Percentiles rank a stretch among this genome's conserved stretches.
These are phyloP conservation scores for Odontamblyopus rebecca DNA, from an alignment of 2,797 vertebrate genomes.

Conservation along the genomic window DNA sequence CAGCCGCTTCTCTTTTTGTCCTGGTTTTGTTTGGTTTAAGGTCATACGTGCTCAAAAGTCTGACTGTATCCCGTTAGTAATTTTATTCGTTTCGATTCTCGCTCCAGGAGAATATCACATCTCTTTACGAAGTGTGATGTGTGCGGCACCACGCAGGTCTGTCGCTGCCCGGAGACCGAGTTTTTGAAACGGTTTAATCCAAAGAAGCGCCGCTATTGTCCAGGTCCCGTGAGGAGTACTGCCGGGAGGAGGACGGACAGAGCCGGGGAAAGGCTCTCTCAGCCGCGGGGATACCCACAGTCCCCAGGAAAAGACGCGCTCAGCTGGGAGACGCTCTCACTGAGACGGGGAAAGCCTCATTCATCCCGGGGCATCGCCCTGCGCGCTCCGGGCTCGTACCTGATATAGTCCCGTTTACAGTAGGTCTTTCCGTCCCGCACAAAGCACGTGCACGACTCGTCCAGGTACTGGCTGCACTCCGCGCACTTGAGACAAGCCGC, in stretches of 20 bases:
- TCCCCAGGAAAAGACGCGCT: neutral
- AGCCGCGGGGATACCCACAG: neutral
- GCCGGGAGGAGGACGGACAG: neutral
- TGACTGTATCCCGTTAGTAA: neutral
- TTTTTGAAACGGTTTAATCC: neutral
- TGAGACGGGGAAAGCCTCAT: neutral
- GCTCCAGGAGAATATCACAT: neutral
- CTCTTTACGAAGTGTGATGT: neutral
- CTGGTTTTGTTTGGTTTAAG: neutral
- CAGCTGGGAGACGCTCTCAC: neutral
- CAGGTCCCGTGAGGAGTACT: neutral
- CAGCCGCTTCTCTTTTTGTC: neutral
- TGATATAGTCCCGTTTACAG: slow-evolving; percentile 96
- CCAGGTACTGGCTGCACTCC: slow-evolving; percentile 95
- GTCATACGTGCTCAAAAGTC: neutral
- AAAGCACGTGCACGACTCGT: slow-evolving; percentile 96
- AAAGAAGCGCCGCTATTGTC: neutral
- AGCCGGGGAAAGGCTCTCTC: neutral
- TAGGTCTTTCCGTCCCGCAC: slow-evolving; percentile 96
- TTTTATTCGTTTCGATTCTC: neutral
- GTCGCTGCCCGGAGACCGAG: neutral
- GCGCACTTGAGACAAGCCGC: slow-evolving; percentile 95
- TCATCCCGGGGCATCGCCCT: neutral
- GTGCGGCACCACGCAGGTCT: neutral
- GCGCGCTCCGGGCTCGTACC: slow-evolving; percentile 78